A percentile compares a stretch with the other conserved stretches of the same genome.
Evolutionary conservation across 1,140 invertebrate genomes (phyloP).

Genomic region (Bombus confusus): DNA sequence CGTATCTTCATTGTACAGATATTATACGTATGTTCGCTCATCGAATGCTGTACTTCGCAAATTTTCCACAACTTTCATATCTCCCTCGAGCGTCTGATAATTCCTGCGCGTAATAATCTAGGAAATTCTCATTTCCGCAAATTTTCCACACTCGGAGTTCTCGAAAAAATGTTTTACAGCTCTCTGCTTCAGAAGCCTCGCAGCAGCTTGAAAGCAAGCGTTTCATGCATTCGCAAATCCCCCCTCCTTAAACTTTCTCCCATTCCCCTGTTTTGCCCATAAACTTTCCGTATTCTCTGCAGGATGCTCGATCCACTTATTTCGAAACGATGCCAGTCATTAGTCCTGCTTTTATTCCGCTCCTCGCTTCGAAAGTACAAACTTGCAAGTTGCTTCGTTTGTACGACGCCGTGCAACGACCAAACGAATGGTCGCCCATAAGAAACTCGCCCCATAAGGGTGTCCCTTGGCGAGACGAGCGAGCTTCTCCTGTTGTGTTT

Average conservation of each 20-base stretch:
- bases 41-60: too few relatives aligned
- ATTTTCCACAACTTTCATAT: too few relatives aligned
- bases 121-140: too few relatives aligned
- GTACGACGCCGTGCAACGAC: background rate
- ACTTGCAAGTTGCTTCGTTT: background rate
- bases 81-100: too few relatives aligned
- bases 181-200: too few relatives aligned
- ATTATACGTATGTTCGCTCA: too few relatives aligned
- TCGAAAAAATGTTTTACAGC: background rate
- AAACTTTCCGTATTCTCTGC: background rate
- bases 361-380: background rate
- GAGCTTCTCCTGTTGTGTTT: too few relatives aligned
- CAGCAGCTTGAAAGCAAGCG: background rate
- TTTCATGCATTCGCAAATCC: background rate
- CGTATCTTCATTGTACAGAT: too few relatives aligned
- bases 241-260: too few relatives aligned
- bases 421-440: slow-evolving; percentile 4
- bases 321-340: background rate
- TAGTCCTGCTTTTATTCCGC: background rate
- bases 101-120: too few relatives aligned
- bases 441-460: background rate
- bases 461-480: background rate
- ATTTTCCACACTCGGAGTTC: too few relatives aligned
- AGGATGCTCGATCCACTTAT: background rate
- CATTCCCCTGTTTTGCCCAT: background rate